Evolutionary conservation across 37 sponge, comb jelly and placozoan genomes (phyloP), one percentile per base, ranked within the genome.

Genomic region (Crambe crambe): DNA sequence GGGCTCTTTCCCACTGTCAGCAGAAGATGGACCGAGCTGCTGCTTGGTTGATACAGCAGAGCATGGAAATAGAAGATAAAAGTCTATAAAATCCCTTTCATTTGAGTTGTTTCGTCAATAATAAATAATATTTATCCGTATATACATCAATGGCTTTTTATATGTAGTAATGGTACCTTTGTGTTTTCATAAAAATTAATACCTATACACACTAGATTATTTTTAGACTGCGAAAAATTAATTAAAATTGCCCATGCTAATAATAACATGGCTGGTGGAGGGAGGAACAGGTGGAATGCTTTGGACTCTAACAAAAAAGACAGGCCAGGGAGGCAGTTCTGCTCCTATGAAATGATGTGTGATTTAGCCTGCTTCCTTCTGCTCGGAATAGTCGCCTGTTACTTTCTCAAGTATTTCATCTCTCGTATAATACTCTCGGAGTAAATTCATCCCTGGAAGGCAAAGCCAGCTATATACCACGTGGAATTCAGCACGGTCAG

Each of bases 1-100:
- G 70, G 61, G 92, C 92, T 47, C 72, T 91, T 4, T 18, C 42
- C 1, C 92, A 91, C 63, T 91, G 87, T 31, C 87, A 86, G 56
- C 40, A 68, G 12, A 91, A 86, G 26, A 36, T 76, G 10, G 76
- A 91, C 66, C 22, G 92, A 44, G 92, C 92, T 42, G 92, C 87
- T 8, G 63, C 39, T 1, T 91, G 92, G 92, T 74, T 91, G 60
- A 37, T 91, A 29, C 66, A 86, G 73, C 47, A 56, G 58, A 81
- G 82, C 58, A 27, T n/a, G 1, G 72, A 74, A 0, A 54, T 81
- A 3, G 64, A 73, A 29, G 38, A 37, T 10, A 68, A 35, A 68
- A 10, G 18, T 31, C 25, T 8, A 35, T 36, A 37, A 68, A 6
- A n/a, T n/a, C n/a, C n/a, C n/a, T n/a, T n/a, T n/a, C n/a, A n/a